Percentiles rank a stretch among this genome's conserved stretches.
These are phyloP conservation scores for Castor canadensis DNA, from an alignment of 2,113 vertebrate species.

Conservation along the genomic window DNA sequence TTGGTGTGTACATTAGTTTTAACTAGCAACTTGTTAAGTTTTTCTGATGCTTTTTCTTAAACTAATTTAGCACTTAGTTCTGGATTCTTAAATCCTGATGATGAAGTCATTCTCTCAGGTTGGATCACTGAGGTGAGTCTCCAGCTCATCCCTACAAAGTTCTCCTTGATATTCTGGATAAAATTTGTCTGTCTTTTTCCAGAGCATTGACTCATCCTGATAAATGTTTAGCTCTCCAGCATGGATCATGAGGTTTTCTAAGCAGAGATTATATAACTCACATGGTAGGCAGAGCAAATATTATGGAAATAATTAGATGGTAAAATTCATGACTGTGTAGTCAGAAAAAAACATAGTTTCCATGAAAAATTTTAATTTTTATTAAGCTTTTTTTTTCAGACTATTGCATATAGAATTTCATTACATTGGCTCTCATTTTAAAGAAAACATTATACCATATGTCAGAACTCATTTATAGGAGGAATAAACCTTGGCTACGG, in stretches of 20 bases:
- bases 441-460: conserved; percentile 33
- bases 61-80: neutral
- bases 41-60: neutral
- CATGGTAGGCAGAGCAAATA: neutral
- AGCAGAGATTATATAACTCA: neutral
- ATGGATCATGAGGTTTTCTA: neutral
- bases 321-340: conserved; percentile 19
- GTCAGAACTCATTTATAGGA: conserved; percentile 62
- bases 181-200: neutral
- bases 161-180: neutral
- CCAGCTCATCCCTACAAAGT: neutral
- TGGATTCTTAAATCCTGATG: neutral
- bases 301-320: neutral
- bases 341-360: neutral
- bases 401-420: conserved; percentile 38
- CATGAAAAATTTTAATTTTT: neutral
- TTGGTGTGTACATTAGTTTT: conserved; percentile 1
- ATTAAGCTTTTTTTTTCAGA: neutral
- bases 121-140: neutral
- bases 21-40: neutral
- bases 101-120: neutral
- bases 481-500: neutral
- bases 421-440: conserved; percentile 43
- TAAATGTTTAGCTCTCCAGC: neutral
- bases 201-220: neutral